phyloP scores from a whole-genome alignment of 2,113 vertebrate genomes.

The Sinocyclocheilus rhinocerous region DNA sequence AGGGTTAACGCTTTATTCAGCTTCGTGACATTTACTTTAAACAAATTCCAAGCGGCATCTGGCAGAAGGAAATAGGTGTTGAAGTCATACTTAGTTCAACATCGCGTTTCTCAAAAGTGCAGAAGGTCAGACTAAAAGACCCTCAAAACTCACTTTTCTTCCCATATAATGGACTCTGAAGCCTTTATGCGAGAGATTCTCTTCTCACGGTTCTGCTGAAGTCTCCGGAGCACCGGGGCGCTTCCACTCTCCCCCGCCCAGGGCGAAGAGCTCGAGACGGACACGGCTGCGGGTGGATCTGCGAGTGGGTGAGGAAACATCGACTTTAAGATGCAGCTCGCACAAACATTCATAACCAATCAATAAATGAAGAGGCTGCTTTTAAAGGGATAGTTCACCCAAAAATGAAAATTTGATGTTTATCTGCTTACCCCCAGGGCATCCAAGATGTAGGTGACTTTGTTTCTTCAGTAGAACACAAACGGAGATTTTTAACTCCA shows the following conservation, averaged over 20 bases:
- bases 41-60: not conserved
- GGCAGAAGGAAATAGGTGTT: not conserved
- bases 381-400: not conserved
- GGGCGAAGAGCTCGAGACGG: conserved; percentile 48
- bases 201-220: conserved; percentile 74
- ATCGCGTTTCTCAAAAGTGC: not conserved
- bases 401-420: no score
- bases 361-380: not conserved
- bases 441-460: no score
- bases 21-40: conserved; percentile 4
- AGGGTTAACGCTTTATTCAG: conserved; percentile 16
- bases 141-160: conserved; percentile 55
- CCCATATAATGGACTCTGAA: conserved; percentile 63
- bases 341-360: not conserved
- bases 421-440: no score
- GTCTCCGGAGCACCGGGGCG: conserved; percentile 72
- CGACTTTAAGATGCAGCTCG: not conserved
- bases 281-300: conserved; percentile 38
- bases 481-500: no score
- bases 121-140: conserved; percentile 13
- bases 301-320: conserved; percentile 24
- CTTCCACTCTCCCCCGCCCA: conserved; percentile 60
- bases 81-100: conserved; percentile 15
- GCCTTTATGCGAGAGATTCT: conserved; percentile 73
- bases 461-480: no score